Evolutionary conservation across 2,888 invertebrate species (phyloP).

Genomic region (Candidula unifasciata): DNA sequence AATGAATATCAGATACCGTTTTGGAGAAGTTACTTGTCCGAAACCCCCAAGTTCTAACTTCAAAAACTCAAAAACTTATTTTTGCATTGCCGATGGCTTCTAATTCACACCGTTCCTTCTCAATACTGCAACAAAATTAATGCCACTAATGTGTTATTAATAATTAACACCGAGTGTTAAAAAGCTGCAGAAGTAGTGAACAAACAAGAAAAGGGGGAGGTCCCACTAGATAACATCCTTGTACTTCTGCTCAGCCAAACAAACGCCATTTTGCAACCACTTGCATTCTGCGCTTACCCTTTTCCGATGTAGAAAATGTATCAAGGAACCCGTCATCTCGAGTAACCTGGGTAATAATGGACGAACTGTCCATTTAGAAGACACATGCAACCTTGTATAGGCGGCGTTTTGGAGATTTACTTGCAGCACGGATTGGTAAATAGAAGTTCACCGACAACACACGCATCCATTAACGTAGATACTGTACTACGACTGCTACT

Average conservation of each 20-base stretch:
- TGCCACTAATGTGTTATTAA: too few relatives aligned
- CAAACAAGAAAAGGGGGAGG: too few relatives aligned
- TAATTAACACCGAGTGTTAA: too few relatives aligned
- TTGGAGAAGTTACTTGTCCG: too few relatives aligned
- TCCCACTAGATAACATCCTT: too few relatives aligned
- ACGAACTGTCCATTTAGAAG: slow-evolving; percentile 90
- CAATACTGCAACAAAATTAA: too few relatives aligned
- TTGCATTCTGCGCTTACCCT: slow-evolving; percentile 84
- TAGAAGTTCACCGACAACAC: slow-evolving; percentile 53
- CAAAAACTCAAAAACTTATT: too few relatives aligned
- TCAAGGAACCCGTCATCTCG: slow-evolving; percentile 97
- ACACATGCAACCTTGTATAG: slow-evolving; percentile 56
- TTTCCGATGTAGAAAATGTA: slow-evolving; percentile 90
- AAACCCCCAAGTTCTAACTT: too few relatives aligned
- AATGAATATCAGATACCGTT: too few relatives aligned
- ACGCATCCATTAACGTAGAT: slow-evolving; percentile 61
- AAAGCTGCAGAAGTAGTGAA: too few relatives aligned
- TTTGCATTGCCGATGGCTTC: too few relatives aligned
- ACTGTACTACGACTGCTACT: slow-evolving; percentile 56
- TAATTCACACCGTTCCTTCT: too few relatives aligned
- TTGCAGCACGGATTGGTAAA: slow-evolving; percentile 49
- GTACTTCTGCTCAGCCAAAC: background rate
- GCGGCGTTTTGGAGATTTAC: slow-evolving; percentile 57
- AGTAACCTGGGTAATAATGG: slow-evolving; percentile 98
- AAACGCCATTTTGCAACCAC: slow-evolving; percentile 67